Evolutionary conservation across 2,113 vertebrate genomes (phyloP), one percentile per base, ranked within the genome.

Genomic region (Felis chaus): DNA sequence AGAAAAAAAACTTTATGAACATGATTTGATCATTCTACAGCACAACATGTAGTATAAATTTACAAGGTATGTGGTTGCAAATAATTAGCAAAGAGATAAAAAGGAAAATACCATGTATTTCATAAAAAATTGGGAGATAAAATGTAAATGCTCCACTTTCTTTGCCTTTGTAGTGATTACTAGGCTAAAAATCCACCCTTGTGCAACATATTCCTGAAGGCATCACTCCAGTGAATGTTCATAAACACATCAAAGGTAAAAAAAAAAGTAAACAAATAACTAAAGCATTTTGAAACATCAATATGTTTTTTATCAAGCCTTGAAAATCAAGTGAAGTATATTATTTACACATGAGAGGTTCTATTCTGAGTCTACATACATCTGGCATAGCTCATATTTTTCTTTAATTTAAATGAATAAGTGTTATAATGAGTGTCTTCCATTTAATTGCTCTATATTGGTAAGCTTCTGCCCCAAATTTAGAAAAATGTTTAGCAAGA

Each of bases 341-440:
- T 78, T 80, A 92, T 73, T 97, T 96, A 87, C 69, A 89, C 0
- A 57, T 7, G 78, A 95, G 94, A 91, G 21, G 29, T 74, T 95
- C 7, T 18, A 83, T 95, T 97, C 96, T 90, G 92, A 97, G 96
- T 92, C 78, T 94, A 95, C 85, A 78, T 91, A 80, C 29, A 78
- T 97, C 78, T 98, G 78, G 36, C 57, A 69, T 73, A 96, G 48
- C 95, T 98, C 93, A 86, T 61, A 81, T 92, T 92, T 98, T 97
- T 31, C 50, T 66, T 88, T 97, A 95, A 68, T 97, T 98, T 97
- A 82, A 98, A 90, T 95, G n/a, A 98, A 53, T 94, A 98, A 78
- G 4, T 89, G 2, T 79, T 71, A 91, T 97, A 98, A 97, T 94
- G 76, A 93, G 23, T 50, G 45, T 78, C 65, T 88, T 94, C 91